Evolutionary conservation across 53 echinoderm and acorn worm species (phyloP).

Genomic region (Hippasteria phrygiana): DNA sequence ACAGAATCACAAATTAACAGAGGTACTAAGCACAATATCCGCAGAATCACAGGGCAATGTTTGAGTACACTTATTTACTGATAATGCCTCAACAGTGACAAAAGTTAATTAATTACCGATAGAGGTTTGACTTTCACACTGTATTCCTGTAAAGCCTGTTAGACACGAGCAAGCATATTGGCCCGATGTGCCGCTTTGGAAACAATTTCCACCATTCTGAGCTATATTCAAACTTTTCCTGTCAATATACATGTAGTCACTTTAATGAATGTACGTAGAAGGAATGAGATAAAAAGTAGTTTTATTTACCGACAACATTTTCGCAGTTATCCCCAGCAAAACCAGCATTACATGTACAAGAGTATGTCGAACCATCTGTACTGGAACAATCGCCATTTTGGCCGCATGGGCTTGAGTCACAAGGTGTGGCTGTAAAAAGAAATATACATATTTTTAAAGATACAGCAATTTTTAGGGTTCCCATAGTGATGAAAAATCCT

Average conservation of each 20-base stretch:
- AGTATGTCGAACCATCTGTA: background rate
- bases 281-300: background rate
- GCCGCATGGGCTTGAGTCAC: background rate
- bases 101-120: too few species aligned
- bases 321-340: constrained; percentile 18
- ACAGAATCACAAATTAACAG: too few species aligned
- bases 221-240: too few species aligned
- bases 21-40: too few species aligned
- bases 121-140: constrained; percentile 3
- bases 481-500: too few species aligned
- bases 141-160: constrained; percentile 6
- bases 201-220: constrained; percentile 34
- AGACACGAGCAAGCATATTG: background rate
- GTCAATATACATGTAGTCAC: background rate
- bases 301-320: background rate
- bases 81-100: too few species aligned
- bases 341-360: background rate
- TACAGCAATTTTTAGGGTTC: background rate
- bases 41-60: too few species aligned
- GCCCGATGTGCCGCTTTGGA: background rate
- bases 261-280: background rate
- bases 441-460: background rate
- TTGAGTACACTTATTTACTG: too few species aligned
- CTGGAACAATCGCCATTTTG: constrained; percentile 1
- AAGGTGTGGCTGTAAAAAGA: background rate